Evolutionary conservation across 2,113 vertebrate species (phyloP).

Genomic region (Alethe castanea): DNA sequence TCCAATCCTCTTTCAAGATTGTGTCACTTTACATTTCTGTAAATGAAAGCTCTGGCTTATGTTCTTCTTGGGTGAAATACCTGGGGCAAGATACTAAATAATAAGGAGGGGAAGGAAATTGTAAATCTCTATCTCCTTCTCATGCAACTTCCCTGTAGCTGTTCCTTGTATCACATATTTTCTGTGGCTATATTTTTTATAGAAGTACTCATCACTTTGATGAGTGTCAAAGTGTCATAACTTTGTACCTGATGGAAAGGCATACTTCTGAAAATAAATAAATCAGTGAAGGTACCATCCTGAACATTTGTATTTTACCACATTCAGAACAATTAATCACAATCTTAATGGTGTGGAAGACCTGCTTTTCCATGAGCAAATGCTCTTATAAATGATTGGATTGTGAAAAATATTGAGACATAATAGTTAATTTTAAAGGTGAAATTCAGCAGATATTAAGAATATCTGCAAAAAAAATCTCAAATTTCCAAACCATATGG

Average conservation of each 20-base stretch:
- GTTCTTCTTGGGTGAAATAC: background rate
- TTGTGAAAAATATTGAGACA: background rate
- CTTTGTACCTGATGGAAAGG: background rate
- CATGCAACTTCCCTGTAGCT: background rate
- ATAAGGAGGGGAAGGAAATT: background rate
- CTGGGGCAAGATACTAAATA: background rate
- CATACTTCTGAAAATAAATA: background rate
- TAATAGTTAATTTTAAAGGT: background rate
- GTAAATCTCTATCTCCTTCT: background rate
- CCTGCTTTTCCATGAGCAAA: background rate
- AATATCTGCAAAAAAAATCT: background rate
- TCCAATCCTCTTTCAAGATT: background rate
- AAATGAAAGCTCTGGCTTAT: background rate
- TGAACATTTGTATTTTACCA: background rate
- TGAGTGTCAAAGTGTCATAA: background rate
- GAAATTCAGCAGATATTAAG: background rate
- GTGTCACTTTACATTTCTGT: background rate
- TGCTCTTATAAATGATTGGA: background rate
- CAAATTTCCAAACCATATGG: background rate
- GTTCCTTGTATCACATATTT: background rate
- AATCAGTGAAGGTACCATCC: background rate
- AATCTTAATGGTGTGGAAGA: background rate
- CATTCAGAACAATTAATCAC: background rate
- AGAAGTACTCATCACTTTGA: background rate
- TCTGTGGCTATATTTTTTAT: background rate